Evolutionary conservation across 2,797 vertebrate genomes (phyloP).

Genomic region (Fringilla coelebs): DNA sequence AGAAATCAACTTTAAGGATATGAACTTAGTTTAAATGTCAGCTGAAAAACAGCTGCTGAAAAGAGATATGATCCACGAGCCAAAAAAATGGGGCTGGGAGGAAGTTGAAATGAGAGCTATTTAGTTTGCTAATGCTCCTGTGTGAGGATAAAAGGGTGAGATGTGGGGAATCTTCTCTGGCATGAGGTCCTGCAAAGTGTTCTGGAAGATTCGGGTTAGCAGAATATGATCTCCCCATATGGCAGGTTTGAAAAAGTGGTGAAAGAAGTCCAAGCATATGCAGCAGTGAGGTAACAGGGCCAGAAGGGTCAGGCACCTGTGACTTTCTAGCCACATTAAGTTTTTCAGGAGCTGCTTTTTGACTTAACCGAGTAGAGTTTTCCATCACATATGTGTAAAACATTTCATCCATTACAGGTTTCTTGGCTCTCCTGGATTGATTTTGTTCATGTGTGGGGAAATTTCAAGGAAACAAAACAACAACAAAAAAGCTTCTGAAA

Average conservation of each 20-base stretch:
- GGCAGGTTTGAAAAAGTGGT: conserved; percentile 63
- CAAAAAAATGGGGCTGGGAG: conserved; percentile 73
- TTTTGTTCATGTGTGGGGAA: conserved; percentile 41
- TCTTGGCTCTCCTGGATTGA: conserved; percentile 62
- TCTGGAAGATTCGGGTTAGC: conserved; percentile 77
- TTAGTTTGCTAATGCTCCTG: conserved; percentile 79
- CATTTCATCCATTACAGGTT: conserved; percentile 75
- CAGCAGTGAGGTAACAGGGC: conserved; percentile 66
- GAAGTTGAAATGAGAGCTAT: conserved; percentile 77
- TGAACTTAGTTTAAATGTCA: conserved; percentile 75
- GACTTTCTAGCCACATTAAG: conserved; percentile 71
- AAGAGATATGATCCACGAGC: conserved; percentile 56
- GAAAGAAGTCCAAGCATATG: conserved; percentile 72
- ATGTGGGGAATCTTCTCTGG: conserved; percentile 77
- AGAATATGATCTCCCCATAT: conserved; percentile 75
- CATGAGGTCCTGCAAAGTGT: conserved; percentile 49
- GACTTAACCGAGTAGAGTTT: conserved; percentile 75
- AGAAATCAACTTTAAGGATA: conserved; percentile 69
- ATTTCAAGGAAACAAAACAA: conserved; percentile 66
- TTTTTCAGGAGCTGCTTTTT: conserved; percentile 80
- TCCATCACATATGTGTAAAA: conserved; percentile 81
- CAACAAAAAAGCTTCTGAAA: conserved; percentile 62
- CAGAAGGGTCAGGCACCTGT: conserved; percentile 76
- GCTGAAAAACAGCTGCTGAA: conserved; percentile 81
- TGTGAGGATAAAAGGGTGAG: conserved; percentile 79